Evolutionary conservation across 2,113 vertebrate genomes (phyloP), one percentile per base, ranked within the genome.

Genomic region (Maccullochella peelii): DNA sequence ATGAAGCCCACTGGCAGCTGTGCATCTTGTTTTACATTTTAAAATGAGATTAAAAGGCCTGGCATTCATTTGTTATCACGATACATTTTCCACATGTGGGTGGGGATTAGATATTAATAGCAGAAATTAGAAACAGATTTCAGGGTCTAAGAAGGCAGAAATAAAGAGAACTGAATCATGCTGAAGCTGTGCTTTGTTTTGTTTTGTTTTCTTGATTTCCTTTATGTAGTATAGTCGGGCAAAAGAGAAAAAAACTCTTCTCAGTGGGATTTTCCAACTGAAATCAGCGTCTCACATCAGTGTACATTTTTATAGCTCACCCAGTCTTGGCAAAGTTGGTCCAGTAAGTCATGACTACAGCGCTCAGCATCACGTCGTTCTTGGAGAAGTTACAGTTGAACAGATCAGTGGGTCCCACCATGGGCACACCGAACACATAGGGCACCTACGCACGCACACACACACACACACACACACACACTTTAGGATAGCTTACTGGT

Each of bases 281-380:
- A 85, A 82, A 62, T 62, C 57, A 36, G 44, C 8, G 40, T 83
- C 20, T 85, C 82, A 58, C 54, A 72, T 55, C 63, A 67, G 14
- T 25, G 55, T 58, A 23, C 49, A 62, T 78, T 80, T 73, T 27
- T 74, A 84, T 30, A 79, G 72, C 98, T 87, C 94, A 99, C 98
- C 98, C 98, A 0, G 98, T 99, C 94, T 99, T 99, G 89, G 98
- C 98, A 6, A 99, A 99, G 91, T 99, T 99, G 25, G 98, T 99
- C 98, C 98, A 99, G 91, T 99, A 99, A 0, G 98, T 99, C 98
- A 99, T 99, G 81, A 99, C 97, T 40, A 99, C 98, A 0, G 98
- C 98, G 12, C 98, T 99, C 40, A 99, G 96, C 98, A 99, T 99
- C 63, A 99, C 97, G 14, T 99, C 98, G 1, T 99, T 99, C 91